These are phyloP conservation scores for Heteromurus nitidus DNA, from an alignment of 2,888 invertebrate genomes.

Conservation along the genomic window DNA sequence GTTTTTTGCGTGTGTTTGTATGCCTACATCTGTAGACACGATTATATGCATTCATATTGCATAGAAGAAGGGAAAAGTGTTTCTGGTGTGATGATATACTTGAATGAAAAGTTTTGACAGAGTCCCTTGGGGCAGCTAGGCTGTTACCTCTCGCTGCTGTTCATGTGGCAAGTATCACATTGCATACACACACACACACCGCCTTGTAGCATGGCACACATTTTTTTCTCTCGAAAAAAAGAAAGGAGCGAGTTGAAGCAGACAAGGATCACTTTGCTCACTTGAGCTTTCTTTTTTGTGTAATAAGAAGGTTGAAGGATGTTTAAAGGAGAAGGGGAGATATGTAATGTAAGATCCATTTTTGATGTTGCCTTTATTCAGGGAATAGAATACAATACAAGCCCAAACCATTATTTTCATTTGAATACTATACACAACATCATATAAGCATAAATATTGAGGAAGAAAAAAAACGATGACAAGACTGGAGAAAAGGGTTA, in stretches of 20 bases:
- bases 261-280: background rate
- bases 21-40: conserved; percentile 7
- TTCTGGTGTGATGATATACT: conserved; percentile 25
- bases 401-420: background rate
- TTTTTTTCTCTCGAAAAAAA: no score
- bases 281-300: background rate
- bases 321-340: background rate
- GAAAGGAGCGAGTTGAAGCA: background rate
- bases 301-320: no score
- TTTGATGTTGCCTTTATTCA: background rate
- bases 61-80: conserved; percentile 4
- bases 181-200: background rate
- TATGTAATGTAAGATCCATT: background rate
- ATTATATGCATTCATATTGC: conserved; percentile 1
- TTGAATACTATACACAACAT: background rate
- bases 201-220: background rate
- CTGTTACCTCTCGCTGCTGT: background rate
- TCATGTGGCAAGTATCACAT: conserved; percentile 19
- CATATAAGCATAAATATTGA: background rate
- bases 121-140: conserved; percentile 25
- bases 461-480: background rate
- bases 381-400: background rate
- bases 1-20: conserved; percentile 32
- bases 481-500: no score
- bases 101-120: conserved; percentile 51